phyloP scores from a whole-genome alignment of 2,888 invertebrate species.

The Sthenelais limicola region DNA sequence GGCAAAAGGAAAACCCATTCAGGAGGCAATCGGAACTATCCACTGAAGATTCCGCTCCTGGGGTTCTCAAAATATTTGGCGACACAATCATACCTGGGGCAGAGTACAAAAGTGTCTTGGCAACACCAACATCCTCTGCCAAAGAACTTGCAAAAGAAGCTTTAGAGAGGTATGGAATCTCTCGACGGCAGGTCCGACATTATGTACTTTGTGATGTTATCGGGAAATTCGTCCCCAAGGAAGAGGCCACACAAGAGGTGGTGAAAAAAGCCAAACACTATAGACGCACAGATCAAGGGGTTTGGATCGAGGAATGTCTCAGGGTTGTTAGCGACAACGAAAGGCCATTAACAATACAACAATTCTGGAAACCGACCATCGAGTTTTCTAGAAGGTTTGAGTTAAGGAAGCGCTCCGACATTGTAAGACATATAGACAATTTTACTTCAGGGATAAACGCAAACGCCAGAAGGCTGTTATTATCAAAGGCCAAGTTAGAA shows the following conservation, averaged over 20 bases:
- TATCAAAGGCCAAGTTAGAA: constrained; percentile 58
- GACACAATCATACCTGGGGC: constrained; percentile 63
- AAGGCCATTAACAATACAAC: constrained; percentile 63
- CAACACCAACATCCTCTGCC: constrained; percentile 62
- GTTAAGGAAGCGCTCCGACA: constrained; percentile 53
- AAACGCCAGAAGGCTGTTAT: constrained; percentile 63
- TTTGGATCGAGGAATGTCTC: constrained; percentile 61
- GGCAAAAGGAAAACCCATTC: constrained; percentile 22
- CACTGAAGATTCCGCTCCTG: constrained; percentile 63
- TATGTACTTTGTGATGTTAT: constrained; percentile 68
- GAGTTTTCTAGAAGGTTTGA: constrained; percentile 66
- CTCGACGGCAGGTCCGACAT: constrained; percentile 52
- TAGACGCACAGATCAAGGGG: constrained; percentile 37
- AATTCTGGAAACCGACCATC: constrained; percentile 67
- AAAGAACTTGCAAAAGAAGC: constrained; percentile 66
- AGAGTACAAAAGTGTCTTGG: constrained; percentile 67
- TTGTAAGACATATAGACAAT: constrained; percentile 56
- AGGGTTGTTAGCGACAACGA: constrained; percentile 62
- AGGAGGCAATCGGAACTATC: constrained; percentile 56
- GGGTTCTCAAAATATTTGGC: constrained; percentile 65
- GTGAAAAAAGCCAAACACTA: background rate
- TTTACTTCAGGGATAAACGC: constrained; percentile 61
- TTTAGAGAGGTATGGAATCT: constrained; percentile 62
- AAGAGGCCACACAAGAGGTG: background rate
- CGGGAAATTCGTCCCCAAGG: constrained; percentile 48